Evolutionary conservation across 1,140 invertebrate genomes (phyloP).

Genomic region (Drosophila mayri): DNA sequence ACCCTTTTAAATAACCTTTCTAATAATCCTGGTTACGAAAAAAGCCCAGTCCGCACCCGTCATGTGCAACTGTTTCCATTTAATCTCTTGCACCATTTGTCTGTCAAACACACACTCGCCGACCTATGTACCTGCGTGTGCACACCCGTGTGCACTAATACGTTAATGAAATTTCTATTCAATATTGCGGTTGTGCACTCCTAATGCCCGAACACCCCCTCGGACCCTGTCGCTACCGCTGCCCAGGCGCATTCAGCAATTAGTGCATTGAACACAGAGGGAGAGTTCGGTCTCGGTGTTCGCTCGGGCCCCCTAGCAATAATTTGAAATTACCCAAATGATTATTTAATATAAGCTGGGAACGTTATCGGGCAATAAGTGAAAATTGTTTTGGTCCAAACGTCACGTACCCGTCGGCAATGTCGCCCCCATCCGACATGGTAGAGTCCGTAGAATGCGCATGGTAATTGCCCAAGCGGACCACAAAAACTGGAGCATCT

Average conservation of each 20-base stretch:
- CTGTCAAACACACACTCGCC: conserved; percentile 19
- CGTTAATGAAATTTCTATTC: conserved; percentile 62
- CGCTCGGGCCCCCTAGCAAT: conserved; percentile 24
- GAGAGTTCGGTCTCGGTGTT: not conserved
- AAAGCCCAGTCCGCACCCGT: not conserved
- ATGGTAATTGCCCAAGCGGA: conserved; percentile 64
- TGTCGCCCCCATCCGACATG: conserved; percentile 50
- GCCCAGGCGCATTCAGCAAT: conserved; percentile 37
- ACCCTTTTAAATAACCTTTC: not conserved
- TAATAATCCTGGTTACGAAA: conserved; percentile 1
- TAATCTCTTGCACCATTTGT: conserved; percentile 35
- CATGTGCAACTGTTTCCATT: conserved; percentile 27
- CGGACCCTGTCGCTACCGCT: not conserved
- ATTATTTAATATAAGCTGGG: conserved; percentile 61
- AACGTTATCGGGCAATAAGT: conserved; percentile 51
- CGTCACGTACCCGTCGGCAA: conserved; percentile 64
- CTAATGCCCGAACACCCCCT: conserved; percentile 36
- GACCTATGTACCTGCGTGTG: not conserved
- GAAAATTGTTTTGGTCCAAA: conserved; percentile 56
- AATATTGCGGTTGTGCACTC: conserved; percentile 59
- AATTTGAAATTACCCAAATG: conserved; percentile 69
- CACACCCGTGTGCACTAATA: conserved; percentile 36
- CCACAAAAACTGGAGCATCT: conserved; percentile 66
- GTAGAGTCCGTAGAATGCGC: conserved; percentile 10
- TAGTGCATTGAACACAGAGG: conserved; percentile 37